Evolutionary conservation across 2,888 invertebrate genomes (phyloP), one percentile per base, ranked within the genome.

Genomic region (Sturmia bella): DNA sequence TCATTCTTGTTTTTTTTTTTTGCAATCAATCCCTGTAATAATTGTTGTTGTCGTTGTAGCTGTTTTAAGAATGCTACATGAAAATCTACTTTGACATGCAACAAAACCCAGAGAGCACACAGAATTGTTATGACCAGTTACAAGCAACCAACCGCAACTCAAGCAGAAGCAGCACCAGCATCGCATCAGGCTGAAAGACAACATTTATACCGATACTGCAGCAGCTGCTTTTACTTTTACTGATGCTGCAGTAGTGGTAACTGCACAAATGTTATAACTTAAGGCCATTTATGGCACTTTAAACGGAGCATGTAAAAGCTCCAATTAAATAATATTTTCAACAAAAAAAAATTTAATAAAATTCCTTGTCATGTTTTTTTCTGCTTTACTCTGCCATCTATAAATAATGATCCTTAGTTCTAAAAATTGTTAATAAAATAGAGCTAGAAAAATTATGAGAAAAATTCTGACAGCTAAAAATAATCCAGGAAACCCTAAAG

Each of bases 1-100:
- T 50, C 21, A 3, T 41, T 61, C 39, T 24, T 41, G 13, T 17
- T 50, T 6, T 17, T 57, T 32, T 50, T 48, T 39, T 64, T 41
- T 50, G 6, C 3, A 27, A 27, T 27, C 15, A 11, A 5, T 0
- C 5, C 32, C 9, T 11, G 21, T 21, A 52, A 48, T 48, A 39
- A 39, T 39, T 37, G 39, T 59, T 61, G 21, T n/a, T 4, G 17
- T 41, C 21, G 39, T 59, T 61, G 21, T n/a, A 2, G 17, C 32
- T 61, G 6, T 27, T 32, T 32, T 64, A 11, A 21, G 41, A 61
- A 56, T 39, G 48, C 54, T 61, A 80, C 80, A 80, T 66, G 80
- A 50, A 80, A 80, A 80, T 72, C 66, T 64, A 76, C 80, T 80
- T 70, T 76, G 75, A 66, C 59, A 66, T 39, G 21, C 50, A 80